phyloP scores from a whole-genome alignment of 2,888 invertebrate species.

The Branchipolynoe longqiensis region DNA sequence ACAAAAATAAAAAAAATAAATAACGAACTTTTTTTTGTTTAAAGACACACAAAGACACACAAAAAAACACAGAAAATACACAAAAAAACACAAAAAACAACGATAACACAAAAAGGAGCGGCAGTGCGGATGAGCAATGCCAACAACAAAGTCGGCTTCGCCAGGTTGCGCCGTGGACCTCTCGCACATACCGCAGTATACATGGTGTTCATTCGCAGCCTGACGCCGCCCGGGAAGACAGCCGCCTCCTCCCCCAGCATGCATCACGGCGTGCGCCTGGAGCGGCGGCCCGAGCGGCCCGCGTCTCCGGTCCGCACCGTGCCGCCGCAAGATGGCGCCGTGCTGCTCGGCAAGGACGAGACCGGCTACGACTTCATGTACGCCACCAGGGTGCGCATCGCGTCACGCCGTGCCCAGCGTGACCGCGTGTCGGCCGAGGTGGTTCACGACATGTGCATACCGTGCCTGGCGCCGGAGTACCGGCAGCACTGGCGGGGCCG shows the following conservation, averaged over 20 bases:
- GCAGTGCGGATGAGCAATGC: too few species aligned
- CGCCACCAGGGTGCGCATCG: constrained; percentile 40
- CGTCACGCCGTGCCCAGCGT: constrained; percentile 1
- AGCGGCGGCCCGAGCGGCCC: constrained; percentile 32
- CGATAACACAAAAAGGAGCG: too few species aligned
- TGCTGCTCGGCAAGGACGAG: constrained; percentile 40
- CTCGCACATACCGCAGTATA: too few species aligned
- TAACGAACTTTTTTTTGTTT: too few species aligned
- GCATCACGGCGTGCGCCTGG: constrained; percentile 42
- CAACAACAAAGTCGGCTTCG: too few species aligned
- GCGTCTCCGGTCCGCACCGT: constrained; percentile 32
- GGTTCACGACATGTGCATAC: background rate
- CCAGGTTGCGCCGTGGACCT: too few species aligned
- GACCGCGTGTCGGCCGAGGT: constrained; percentile 35
- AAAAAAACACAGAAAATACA: too few species aligned
- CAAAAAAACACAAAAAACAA: too few species aligned
- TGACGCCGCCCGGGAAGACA: background rate
- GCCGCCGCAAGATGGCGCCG: constrained; percentile 48
- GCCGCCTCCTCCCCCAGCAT: constrained; percentile 23
- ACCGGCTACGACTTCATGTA: constrained; percentile 45
- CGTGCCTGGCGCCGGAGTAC: constrained; percentile 36
- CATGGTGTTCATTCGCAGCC: constrained; percentile 25
- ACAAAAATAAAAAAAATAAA: too few species aligned
- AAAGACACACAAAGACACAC: too few species aligned
- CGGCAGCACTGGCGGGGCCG: constrained; percentile 43